phyloP scores from a whole-genome alignment of 2,888 invertebrate species.

The Aproaerema taeniolella region DNA sequence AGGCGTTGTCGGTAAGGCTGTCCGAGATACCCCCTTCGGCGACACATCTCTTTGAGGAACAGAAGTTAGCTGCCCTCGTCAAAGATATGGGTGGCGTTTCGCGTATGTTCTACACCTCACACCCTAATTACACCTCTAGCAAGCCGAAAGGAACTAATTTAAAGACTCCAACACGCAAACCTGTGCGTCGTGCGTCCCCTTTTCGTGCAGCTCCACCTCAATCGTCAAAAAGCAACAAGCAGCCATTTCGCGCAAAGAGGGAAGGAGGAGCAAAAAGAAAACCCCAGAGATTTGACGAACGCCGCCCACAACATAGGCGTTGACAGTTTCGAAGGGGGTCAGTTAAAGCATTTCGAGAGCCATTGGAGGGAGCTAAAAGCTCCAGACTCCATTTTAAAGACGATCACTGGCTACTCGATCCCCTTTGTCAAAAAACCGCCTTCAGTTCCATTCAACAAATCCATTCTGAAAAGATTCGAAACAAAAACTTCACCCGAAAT shows the following conservation, averaged over 20 bases:
- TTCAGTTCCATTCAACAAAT: not conserved
- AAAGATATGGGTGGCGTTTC: not conserved
- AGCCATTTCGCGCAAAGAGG: too few relatives aligned
- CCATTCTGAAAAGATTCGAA: not conserved
- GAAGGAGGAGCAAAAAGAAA: too few relatives aligned
- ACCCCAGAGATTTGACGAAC: too few relatives aligned
- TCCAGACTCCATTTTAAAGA: not conserved
- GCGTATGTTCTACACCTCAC: not conserved
- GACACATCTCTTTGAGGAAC: constrained; percentile 4
- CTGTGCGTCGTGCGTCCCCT: too few relatives aligned
- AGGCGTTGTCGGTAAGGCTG: not conserved
- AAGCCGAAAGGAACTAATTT: too few relatives aligned
- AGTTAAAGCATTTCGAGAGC: not conserved
- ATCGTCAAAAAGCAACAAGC: too few relatives aligned
- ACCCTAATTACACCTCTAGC: too few relatives aligned
- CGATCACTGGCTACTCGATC: not conserved
- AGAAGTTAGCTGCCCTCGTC: not conserved
- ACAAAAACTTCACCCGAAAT: not conserved
- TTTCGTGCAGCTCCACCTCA: too few relatives aligned
- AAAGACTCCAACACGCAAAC: too few relatives aligned
- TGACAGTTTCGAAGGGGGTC: not conserved
- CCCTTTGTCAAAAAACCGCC: not conserved
- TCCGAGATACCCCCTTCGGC: not conserved
- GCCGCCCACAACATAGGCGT: not conserved
- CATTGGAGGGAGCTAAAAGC: not conserved